Evolutionary conservation across 2,888 invertebrate species (phyloP).

Genomic region (Beris chalybata): DNA sequence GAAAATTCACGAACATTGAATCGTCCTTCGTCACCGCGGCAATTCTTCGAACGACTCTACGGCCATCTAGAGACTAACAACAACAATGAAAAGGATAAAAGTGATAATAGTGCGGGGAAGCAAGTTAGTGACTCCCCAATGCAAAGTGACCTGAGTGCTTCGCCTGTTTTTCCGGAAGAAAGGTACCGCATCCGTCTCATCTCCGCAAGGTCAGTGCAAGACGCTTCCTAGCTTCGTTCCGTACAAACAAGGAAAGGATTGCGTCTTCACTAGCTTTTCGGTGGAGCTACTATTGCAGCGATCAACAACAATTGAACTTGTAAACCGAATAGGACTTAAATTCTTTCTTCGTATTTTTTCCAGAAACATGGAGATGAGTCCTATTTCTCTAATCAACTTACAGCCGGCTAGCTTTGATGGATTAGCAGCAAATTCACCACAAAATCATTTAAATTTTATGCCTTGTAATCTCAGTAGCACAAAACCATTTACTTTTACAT

Average conservation of each 20-base stretch:
- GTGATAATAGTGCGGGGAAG: constrained; percentile 13
- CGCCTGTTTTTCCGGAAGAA: constrained; percentile 53
- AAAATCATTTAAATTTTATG: constrained; percentile 34
- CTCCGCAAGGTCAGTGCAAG: too few relatives aligned
- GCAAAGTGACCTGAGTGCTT: constrained; percentile 54
- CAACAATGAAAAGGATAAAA: constrained; percentile 23
- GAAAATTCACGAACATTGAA: constrained; percentile 31
- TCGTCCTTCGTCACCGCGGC: constrained; percentile 75
- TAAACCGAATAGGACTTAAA: background rate
- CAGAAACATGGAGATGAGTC: constrained; percentile 23
- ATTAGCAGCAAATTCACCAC: constrained; percentile 42
- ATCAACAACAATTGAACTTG: too few relatives aligned
- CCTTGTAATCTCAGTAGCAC: constrained; percentile 24
- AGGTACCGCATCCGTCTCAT: constrained; percentile 40
- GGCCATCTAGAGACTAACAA: constrained; percentile 67
- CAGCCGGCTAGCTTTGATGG: constrained; percentile 23
- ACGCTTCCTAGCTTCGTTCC: too few relatives aligned
- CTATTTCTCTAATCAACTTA: constrained; percentile 20
- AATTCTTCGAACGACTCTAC: constrained; percentile 79
- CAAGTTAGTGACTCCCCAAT: constrained; percentile 45
- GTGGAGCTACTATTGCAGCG: too few relatives aligned
- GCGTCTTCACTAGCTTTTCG: too few relatives aligned
- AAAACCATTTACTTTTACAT: constrained; percentile 46
- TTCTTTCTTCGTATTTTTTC: background rate
- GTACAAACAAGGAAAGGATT: too few relatives aligned